Evolutionary conservation across 2,797 vertebrate species (phyloP).

Genomic region (Dromococcyx pavoninus): DNA sequence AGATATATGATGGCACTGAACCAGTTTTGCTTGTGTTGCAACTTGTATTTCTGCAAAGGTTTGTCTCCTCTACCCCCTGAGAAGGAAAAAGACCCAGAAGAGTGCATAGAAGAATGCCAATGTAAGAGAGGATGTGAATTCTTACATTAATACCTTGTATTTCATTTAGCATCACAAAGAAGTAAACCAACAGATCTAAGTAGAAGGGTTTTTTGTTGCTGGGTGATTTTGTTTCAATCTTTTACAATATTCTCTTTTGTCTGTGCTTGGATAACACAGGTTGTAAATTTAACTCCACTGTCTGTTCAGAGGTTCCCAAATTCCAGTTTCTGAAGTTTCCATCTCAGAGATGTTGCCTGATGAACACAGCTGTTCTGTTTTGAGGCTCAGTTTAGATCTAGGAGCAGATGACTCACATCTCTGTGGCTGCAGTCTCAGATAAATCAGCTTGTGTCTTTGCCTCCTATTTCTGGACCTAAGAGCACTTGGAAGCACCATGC

Average conservation of each 20-base stretch:
- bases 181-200: background rate
- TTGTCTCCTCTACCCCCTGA: background rate
- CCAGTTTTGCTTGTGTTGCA: background rate
- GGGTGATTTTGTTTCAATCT: background rate
- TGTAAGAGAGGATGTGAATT: background rate
- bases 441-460: background rate
- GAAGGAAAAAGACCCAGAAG: no score
- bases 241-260: background rate
- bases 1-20: background rate
- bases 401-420: background rate
- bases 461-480: background rate
- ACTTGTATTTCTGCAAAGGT: background rate
- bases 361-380: background rate
- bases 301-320: background rate
- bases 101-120: background rate
- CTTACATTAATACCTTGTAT: background rate
- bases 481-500: accelerated
- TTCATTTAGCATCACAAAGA: background rate
- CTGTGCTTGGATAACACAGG: background rate
- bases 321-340: background rate
- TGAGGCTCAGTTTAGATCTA: background rate
- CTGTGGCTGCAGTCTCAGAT: background rate
- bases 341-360: background rate
- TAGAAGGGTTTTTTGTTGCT: background rate
- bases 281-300: background rate